Conservation (phyloP, 2,797 vertebrate species). For the Bryconaethiops microstoma region DNA sequence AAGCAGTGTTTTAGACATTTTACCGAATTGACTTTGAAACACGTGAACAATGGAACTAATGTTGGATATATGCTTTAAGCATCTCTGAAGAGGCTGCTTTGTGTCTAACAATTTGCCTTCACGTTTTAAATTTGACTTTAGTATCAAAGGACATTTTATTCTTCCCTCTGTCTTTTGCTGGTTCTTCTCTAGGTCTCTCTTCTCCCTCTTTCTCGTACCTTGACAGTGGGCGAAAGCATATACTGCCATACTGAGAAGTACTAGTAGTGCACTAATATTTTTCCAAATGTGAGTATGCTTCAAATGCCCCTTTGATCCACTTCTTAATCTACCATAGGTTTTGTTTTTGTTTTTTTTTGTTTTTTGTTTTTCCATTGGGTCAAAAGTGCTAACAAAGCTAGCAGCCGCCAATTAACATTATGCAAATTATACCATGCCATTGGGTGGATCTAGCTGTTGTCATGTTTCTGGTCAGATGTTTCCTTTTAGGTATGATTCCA, state of each 20-base stretch:
- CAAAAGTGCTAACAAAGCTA: slow-evolving; percentile 6
- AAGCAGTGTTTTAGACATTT: slow-evolving; percentile 15
- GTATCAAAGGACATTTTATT: slow-evolving; percentile 31
- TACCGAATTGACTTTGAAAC: slow-evolving; percentile 7
- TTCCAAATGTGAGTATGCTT: neutral
- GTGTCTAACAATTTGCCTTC: neutral
- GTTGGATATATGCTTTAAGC: neutral
- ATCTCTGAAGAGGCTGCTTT: neutral
- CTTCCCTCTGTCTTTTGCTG: neutral
- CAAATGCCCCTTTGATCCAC: neutral
- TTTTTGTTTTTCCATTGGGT: neutral
- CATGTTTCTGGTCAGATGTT: neutral
- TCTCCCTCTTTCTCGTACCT: neutral
- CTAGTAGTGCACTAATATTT: neutral
- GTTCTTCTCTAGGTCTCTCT: neutral
- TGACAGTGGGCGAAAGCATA: neutral
- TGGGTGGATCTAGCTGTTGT: neutral
- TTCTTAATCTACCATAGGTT: neutral
- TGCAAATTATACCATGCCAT: slow-evolving; percentile 9
- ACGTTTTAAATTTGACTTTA: neutral
- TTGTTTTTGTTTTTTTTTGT: neutral
- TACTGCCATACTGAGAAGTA: slow-evolving; percentile 14
- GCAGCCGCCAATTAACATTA: slow-evolving; percentile 1
- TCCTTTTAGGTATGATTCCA: neutral
- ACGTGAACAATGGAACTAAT: slow-evolving; percentile 3